Base-by-base conservation (phyloP, 2,888 invertebrate species). In the Eudemis profundana region DNA sequence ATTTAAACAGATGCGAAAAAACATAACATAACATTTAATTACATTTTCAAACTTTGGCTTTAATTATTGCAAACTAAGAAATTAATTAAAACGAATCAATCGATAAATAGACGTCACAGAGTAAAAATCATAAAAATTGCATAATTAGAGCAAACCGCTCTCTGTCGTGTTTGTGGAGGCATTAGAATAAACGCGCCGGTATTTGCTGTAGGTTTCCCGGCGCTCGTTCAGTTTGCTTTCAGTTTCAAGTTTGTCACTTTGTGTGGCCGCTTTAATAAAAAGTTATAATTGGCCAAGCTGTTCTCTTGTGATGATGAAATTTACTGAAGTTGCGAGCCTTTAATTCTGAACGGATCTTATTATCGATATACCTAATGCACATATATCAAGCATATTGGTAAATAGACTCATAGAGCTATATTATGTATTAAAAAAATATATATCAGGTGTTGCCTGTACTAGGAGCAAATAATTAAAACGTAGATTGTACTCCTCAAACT, bases 221-320 rank as follows among this genome's bases (percentile, higher is more conserved):
- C 80, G 84, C 81, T 85, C 83, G 79, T 79, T 75, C 69, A 77
- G 86, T 88, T 88, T 89, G 81, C 83, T 82, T 78, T 82, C 79
- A 82, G 86, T 86, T 86, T 86, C 81, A 86, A 79, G 77, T 83
- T 83, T 84, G 84, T 86, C 86, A 85, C 82, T 78, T 78, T 85
- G 86, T 87, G 89, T 88, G 86, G 85, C 82, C 83, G 73, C 67
- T 68, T 69, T 66, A 70, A 74, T 64, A 56, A 42, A 61, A 63
- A 57, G 44, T 49, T 50, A 49, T 42, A 62, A 65, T 63, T 68
- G 59, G 44, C 36, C 40, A n/a, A 42, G 42, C 27, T 42, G 44
- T 29, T 46, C 12, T 50, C n/a, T 57, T 44, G 17, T 44, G 21
- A 23, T 7, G 42, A n/a, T 27, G 1, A 14, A 38, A 19, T n/a